Evolutionary conservation across 2,113 vertebrate species (phyloP).

Genomic region (Xyrauchen texanus): DNA sequence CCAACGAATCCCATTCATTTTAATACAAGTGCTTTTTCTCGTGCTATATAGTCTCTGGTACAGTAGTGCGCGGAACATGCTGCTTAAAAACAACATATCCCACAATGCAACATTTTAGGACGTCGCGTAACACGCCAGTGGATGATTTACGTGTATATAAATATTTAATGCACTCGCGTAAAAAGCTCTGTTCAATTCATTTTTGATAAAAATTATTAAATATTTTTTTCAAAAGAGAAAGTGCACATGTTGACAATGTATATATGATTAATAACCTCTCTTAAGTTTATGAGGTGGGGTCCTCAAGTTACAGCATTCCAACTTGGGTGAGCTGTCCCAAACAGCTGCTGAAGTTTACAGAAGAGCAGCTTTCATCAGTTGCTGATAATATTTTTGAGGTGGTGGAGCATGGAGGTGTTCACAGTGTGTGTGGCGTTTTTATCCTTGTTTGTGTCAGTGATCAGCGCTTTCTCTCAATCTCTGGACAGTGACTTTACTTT

Average conservation of each 20-base stretch:
- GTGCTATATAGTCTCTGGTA: too few relatives aligned
- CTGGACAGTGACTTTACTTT: conserved; percentile 94
- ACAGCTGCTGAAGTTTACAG: conserved; percentile 34
- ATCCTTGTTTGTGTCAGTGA: conserved; percentile 48
- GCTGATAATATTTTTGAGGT: neutral
- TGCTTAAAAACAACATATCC: conserved; percentile 58
- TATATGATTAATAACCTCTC: neutral
- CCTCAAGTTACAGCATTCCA: conserved; percentile 46
- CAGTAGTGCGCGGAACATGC: neutral
- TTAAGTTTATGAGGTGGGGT: conserved; percentile 61
- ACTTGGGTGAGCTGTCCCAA: conserved; percentile 38
- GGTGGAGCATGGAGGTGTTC: neutral
- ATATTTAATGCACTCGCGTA: neutral
- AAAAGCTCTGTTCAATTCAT: neutral
- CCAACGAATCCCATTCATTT: too few relatives aligned
- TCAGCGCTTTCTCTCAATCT: conserved; percentile 80
- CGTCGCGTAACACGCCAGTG: conserved; percentile 43
- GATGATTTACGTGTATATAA: neutral
- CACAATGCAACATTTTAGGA: conserved; percentile 51
- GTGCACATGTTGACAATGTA: neutral
- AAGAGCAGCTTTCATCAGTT: neutral
- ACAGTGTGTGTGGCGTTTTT: conserved; percentile 46
- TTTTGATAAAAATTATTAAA: too few relatives aligned
- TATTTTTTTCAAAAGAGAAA: too few relatives aligned
- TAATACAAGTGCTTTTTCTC: too few relatives aligned